Evolutionary conservation across 1,140 invertebrate genomes (phyloP).

Genomic region (Sesamia nonagrioides): DNA sequence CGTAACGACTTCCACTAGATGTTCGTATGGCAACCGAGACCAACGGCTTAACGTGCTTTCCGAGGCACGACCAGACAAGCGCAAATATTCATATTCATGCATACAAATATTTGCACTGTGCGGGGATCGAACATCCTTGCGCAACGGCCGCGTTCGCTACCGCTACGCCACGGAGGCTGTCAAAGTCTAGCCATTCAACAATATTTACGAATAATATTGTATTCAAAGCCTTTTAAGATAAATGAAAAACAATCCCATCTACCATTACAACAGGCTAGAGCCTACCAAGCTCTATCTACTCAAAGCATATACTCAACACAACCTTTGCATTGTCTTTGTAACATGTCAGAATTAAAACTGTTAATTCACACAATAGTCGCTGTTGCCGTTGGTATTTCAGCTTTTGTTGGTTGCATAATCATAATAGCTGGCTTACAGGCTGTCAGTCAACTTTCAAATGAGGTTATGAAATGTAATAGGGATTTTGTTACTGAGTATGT

Average conservation of each 20-base stretch:
- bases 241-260: background rate
- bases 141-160: too few species aligned
- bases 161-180: too few species aligned
- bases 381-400: conserved; percentile 12
- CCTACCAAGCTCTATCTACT: background rate
- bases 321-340: conserved; percentile 26
- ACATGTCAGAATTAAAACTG: conserved; percentile 40
- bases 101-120: too few species aligned
- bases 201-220: too few species aligned
- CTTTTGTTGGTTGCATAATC: conserved; percentile 20
- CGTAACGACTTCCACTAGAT: too few species aligned
- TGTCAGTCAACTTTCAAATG: conserved; percentile 40
- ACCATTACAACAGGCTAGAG: background rate
- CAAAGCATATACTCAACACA: background rate
- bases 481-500: background rate
- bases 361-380: conserved; percentile 42
- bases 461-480: conserved; percentile 11
- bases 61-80: too few species aligned
- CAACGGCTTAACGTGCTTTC: too few species aligned
- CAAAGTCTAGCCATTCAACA: too few species aligned
- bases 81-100: too few species aligned
- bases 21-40: too few species aligned
- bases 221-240: too few species aligned
- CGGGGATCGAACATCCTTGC: too few species aligned
- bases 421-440: background rate